A percentile compares a stretch with the other conserved stretches of the same genome.
These are phyloP conservation scores for Beris chalybata DNA, from an alignment of 2,888 invertebrate species.

Conservation along the genomic window DNA sequence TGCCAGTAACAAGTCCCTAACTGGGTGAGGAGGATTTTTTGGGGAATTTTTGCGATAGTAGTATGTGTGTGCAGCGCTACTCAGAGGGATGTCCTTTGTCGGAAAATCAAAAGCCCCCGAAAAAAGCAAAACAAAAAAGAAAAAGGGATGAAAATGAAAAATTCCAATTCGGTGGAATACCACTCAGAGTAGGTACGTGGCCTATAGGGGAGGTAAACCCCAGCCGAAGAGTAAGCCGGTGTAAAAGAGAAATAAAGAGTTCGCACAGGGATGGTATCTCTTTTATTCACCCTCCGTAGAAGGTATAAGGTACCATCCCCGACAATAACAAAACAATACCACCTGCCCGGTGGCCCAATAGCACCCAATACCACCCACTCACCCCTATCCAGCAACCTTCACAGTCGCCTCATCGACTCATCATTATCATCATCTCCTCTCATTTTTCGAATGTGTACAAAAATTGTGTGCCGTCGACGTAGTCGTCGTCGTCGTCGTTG, in stretches of 20 bases:
- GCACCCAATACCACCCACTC: not conserved
- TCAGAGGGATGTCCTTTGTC: constrained; percentile 29
- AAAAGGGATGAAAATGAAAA: constrained; percentile 32
- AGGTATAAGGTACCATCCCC: too few species aligned
- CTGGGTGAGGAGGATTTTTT: constrained; percentile 28
- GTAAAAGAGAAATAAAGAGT: constrained; percentile 20
- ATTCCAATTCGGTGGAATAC: not conserved
- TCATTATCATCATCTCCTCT: constrained; percentile 31
- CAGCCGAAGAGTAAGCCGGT: constrained; percentile 5
- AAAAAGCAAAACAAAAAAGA: not conserved
- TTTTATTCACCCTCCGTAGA: not conserved
- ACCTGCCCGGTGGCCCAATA: too few species aligned
- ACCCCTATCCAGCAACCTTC: not conserved
- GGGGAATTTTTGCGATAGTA: constrained; percentile 5
- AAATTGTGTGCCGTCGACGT: constrained; percentile 18
- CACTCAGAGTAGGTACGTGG: not conserved
- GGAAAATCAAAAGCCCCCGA: not conserved
- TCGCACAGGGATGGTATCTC: not conserved
- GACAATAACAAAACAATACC: too few species aligned
- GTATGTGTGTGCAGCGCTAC: constrained; percentile 24
- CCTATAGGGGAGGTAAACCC: not conserved
- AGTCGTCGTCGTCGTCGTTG: too few species aligned
- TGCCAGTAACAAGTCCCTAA: constrained; percentile 31
- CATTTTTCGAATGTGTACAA: constrained; percentile 30
- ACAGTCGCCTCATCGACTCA: constrained; percentile 23